Evolutionary conservation across 92 coral and sea anemone species (phyloP).

Genomic region (Zoanthus gigantus): DNA sequence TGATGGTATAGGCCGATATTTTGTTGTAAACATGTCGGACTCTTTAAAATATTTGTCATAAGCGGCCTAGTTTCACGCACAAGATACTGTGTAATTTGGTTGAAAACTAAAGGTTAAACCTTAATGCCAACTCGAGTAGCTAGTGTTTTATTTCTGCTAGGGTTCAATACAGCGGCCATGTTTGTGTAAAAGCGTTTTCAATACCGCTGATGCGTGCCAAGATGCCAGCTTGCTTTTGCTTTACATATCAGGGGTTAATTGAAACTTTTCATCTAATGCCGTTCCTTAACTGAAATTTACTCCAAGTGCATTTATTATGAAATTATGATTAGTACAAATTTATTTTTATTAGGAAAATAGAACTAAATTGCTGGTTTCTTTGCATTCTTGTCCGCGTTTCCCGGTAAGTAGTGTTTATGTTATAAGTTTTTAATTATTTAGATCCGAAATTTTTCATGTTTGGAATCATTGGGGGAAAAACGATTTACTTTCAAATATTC

Average conservation of each 20-base stretch:
- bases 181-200: conserved; percentile 11
- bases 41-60: conserved; percentile 5
- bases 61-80: neutral
- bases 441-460: conserved; percentile 31
- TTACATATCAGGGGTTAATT: conserved; percentile 39
- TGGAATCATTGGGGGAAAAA: conserved; percentile 4
- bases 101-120: conserved; percentile 17
- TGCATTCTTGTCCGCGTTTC: conserved; percentile 12
- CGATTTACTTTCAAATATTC: neutral
- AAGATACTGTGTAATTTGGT: conserved; percentile 7
- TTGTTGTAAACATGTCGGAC: neutral
- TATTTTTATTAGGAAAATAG: conserved; percentile 43
- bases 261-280: conserved; percentile 38
- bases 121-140: conserved; percentile 13
- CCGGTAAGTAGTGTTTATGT: conserved; percentile 28
- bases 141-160: conserved; percentile 11
- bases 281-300: conserved; percentile 36
- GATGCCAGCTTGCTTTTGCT: conserved; percentile 33
- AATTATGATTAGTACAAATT: conserved; percentile 45
- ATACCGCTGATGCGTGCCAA: conserved; percentile 29
- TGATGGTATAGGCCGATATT: neutral
- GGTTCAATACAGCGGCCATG: neutral
- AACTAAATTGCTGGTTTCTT: conserved; percentile 36
- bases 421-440: conserved; percentile 42
- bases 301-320: conserved; percentile 24